These are phyloP conservation scores for Prionailurus viverrinus DNA, from an alignment of 2,113 vertebrate genomes.

Conservation along the genomic window DNA sequence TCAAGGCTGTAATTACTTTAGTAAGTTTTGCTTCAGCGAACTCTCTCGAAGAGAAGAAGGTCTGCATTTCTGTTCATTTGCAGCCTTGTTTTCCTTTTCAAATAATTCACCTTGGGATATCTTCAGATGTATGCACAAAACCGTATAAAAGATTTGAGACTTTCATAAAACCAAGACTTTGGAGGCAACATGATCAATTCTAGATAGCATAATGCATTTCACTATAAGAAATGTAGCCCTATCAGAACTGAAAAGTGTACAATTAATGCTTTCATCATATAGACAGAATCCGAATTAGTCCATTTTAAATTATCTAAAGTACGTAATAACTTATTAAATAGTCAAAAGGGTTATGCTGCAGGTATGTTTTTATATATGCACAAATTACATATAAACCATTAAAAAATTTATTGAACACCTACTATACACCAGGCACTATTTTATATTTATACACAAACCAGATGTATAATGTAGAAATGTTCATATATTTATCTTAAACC, in stretches of 20 bases:
- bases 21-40: slow-evolving; percentile 6
- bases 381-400: not conserved
- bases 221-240: slow-evolving; percentile 38
- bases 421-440: not conserved
- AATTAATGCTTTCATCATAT: not conserved
- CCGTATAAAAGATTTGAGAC: slow-evolving; percentile 59
- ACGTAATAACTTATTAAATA: not conserved
- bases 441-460: not conserved
- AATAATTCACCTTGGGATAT: slow-evolving; percentile 63
- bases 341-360: not conserved
- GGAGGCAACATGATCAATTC: slow-evolving; percentile 74
- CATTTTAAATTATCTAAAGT: slow-evolving; percentile 6
- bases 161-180: slow-evolving; percentile 82
- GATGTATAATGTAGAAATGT: not conserved
- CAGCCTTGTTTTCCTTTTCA: slow-evolving; percentile 33
- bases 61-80: slow-evolving; percentile 69
- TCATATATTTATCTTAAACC: not conserved
- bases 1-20: not conserved
- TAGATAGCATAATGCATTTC: slow-evolving; percentile 80
- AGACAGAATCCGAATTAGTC: not conserved
- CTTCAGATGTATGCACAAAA: slow-evolving; percentile 63
- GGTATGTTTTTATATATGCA: not conserved
- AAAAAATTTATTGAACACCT: not conserved
- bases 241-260: not conserved
- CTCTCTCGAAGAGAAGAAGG: slow-evolving; percentile 7